Evolutionary conservation across 30 jellyfish, hydroid and myxozoan species (phyloP).

Genomic region (Aurelia sp.): DNA sequence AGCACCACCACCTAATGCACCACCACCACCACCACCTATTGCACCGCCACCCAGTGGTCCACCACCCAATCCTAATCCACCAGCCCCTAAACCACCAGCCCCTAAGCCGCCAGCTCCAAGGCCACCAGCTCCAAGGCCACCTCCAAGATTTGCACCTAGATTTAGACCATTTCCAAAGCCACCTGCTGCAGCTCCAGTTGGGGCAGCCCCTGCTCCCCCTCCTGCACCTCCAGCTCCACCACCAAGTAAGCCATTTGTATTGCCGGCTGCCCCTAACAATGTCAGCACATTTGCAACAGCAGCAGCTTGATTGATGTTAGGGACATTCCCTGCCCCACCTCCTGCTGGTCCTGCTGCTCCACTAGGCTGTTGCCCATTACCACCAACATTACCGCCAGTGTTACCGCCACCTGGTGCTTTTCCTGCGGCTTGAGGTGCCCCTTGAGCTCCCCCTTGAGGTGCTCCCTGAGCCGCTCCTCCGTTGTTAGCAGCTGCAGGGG

Average conservation of each 20-base stretch:
- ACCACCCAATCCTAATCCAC: constrained; percentile 32
- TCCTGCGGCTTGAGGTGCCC: constrained; percentile 9
- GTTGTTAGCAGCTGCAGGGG: constrained; percentile 4
- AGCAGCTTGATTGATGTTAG: constrained; percentile 58
- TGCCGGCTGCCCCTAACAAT: constrained; percentile 70
- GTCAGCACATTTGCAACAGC: constrained; percentile 56
- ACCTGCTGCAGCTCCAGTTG: constrained; percentile 9
- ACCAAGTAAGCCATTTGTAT: constrained; percentile 61
- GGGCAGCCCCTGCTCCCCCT: constrained; percentile 56
- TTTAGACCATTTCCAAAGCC: constrained; percentile 7
- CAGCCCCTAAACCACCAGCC: constrained; percentile 24
- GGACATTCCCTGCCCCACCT: constrained; percentile 56
- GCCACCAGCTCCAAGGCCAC: constrained; percentile 33
- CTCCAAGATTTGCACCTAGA: constrained; percentile 15
- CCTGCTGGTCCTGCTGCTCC: constrained; percentile 60
- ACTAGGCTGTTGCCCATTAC: constrained; percentile 18
- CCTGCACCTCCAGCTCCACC: constrained; percentile 71
- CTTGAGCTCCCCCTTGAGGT: constrained; percentile 11
- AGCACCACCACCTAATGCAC: constrained; percentile 36
- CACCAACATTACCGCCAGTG: constrained; percentile 40
- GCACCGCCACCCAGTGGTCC: constrained; percentile 62
- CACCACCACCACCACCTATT: constrained; percentile 33
- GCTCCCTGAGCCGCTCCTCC: not conserved
- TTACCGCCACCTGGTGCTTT: not conserved
- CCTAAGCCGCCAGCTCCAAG: constrained; percentile 41